phyloP scores from a whole-genome alignment of 2,888 invertebrate genomes.

The Andrena camellia region DNA sequence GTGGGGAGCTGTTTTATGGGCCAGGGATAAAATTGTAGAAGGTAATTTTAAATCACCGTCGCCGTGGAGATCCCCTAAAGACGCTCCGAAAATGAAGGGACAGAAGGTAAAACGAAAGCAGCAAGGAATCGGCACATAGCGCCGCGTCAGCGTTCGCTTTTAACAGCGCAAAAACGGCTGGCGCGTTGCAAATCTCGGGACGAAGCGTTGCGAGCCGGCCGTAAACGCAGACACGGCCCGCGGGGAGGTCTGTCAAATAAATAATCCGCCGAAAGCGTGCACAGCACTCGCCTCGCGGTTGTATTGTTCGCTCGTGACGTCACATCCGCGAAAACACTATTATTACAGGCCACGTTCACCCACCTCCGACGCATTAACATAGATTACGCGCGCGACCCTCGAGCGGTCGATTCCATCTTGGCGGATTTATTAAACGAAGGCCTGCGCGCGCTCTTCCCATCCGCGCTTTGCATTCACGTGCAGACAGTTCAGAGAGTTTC shows the following conservation, averaged over 20 bases:
- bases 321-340: conserved; percentile 73
- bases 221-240: conserved; percentile 67
- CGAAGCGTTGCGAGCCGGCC: conserved; percentile 41
- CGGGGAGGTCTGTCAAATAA: conserved; percentile 73
- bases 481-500: background rate
- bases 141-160: background rate
- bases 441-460: background rate
- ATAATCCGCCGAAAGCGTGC: conserved; percentile 72
- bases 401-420: conserved; percentile 50
- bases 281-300: conserved; percentile 21
- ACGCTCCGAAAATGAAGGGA: background rate
- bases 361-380: conserved; percentile 72
- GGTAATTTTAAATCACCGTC: too few relatives aligned
- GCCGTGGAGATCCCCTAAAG: background rate
- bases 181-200: conserved; percentile 30
- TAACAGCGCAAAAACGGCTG: conserved; percentile 4
- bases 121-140: conserved; percentile 24
- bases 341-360: conserved; percentile 64
- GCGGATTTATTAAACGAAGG: conserved; percentile 47
- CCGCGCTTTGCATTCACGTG: background rate
- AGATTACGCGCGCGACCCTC: conserved; percentile 68
- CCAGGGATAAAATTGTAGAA: too few relatives aligned
- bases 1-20: too few relatives aligned
- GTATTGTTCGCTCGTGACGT: conserved; percentile 67
- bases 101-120: conserved; percentile 4